Conservation (phyloP, 2,888 invertebrate genomes). For the Gastrophysa polygoni region DNA sequence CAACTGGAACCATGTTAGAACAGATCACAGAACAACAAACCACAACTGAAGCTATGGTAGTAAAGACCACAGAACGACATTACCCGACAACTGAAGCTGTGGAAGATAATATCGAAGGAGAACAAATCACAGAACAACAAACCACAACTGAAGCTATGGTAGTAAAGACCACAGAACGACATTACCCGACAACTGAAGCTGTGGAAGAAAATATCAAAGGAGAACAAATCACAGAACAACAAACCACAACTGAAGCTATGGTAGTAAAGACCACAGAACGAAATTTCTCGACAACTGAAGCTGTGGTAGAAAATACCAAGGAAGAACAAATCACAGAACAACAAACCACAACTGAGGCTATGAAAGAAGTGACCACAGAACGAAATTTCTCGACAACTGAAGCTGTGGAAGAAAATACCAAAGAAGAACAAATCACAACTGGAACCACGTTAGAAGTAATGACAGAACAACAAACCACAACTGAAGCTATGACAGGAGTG, state of each 20-base stretch:
- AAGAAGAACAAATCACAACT: background rate
- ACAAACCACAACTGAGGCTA: too few relatives aligned
- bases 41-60: constrained; percentile 8
- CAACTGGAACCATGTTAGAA: too few relatives aligned
- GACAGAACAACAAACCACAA: background rate
- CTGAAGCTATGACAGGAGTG: background rate
- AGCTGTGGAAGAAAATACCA: background rate
- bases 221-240: background rate
- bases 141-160: background rate
- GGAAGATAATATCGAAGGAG: background rate
- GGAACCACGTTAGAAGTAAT: background rate
- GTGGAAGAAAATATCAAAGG: background rate
- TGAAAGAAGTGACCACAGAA: background rate
- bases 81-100: background rate
- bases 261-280: background rate
- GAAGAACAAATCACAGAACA: background rate
- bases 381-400: background rate
- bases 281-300: background rate
- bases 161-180: background rate
- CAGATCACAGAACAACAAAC: background rate
- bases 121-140: background rate
- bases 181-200: background rate
- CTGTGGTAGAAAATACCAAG: background rate
- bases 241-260: background rate
- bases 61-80: constrained; percentile 3